These are phyloP conservation scores for Microchrysa polita DNA, from an alignment of 2,888 invertebrate species.

Conservation along the genomic window DNA sequence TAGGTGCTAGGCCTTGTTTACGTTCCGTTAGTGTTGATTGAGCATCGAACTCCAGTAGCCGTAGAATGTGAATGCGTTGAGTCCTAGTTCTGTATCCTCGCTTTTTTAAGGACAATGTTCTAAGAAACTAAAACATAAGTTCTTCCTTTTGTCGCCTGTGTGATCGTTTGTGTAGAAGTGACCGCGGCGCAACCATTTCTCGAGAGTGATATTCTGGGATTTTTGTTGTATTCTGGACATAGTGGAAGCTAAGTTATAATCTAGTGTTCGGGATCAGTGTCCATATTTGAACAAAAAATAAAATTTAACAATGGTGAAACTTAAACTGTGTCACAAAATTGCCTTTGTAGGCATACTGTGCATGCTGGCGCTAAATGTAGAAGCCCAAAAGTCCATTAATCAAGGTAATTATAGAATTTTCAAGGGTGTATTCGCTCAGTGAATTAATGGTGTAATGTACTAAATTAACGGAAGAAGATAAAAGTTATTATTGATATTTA, in stretches of 20 bases:
- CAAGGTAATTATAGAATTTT: conserved; percentile 14
- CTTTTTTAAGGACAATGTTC: conserved; percentile 19
- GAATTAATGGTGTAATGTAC: conserved; percentile 5
- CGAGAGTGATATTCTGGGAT: neutral
- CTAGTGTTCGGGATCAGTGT: neutral
- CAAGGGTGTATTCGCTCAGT: neutral
- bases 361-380: neutral
- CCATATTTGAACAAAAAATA: neutral
- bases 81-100: no score
- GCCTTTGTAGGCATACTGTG: conserved; percentile 19
- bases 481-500: neutral
- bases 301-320: neutral
- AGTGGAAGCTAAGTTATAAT: neutral
- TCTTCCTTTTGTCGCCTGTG: neutral
- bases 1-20: conserved; percentile 42
- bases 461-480: neutral
- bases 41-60: conserved; percentile 34
- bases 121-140: neutral
- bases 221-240: neutral
- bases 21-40: conserved; percentile 40
- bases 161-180: neutral
- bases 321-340: conserved; percentile 7
- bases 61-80: conserved; percentile 4
- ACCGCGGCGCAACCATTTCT: neutral
- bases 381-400: conserved; percentile 22